Evolutionary conservation across 2,113 vertebrate genomes (phyloP), one percentile per base, ranked within the genome.

Genomic region (Egretta garzetta): DNA sequence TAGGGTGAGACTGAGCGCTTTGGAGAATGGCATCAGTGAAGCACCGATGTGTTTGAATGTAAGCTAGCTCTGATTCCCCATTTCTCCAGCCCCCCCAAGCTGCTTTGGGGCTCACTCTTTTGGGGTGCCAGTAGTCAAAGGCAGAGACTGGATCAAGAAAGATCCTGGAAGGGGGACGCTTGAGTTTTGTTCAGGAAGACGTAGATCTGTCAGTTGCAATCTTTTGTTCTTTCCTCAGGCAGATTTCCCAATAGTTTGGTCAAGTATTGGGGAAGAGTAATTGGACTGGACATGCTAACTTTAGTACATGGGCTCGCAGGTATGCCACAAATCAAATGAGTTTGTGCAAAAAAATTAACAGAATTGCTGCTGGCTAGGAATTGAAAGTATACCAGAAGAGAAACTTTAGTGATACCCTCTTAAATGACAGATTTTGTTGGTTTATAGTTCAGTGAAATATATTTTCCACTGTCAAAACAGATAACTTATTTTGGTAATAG

Each of bases 391-490:
- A 79, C 14, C 53, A 81, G 67, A 50, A 75, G 37, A 80, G 59
- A 93, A 81, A 64, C 60, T 92, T 88, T 1, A 72, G 77, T 50
- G 62, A 64, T 95, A 82, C 35, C n/a, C 45, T 86, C 81, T 88
- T 88, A 86, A 81, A 93, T 92, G 80, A 96, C 62, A 92, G 71
- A 59, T 92, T 96, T 82, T 71, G 60, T 90, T 93, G 86, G 88
- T 86, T 94, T 95, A 50, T 86, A 72, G 56, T 91, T 94, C 77
- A 79, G 73, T 59, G 87, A 90, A 93, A 96, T 95, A 72, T 90
- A 85, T 97, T 97, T 97, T 73, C 73, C 73, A 68, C 47, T 86
- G 85, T 95, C 96, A 96, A 90, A 96, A 92, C 13, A 96, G 80
- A 90, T 96, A 97, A 96, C 79, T 81, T 97, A 87, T 71, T 97